Evolutionary conservation across 23 tunicate genomes (phyloP).

Genomic region (Diplosoma virens): DNA sequence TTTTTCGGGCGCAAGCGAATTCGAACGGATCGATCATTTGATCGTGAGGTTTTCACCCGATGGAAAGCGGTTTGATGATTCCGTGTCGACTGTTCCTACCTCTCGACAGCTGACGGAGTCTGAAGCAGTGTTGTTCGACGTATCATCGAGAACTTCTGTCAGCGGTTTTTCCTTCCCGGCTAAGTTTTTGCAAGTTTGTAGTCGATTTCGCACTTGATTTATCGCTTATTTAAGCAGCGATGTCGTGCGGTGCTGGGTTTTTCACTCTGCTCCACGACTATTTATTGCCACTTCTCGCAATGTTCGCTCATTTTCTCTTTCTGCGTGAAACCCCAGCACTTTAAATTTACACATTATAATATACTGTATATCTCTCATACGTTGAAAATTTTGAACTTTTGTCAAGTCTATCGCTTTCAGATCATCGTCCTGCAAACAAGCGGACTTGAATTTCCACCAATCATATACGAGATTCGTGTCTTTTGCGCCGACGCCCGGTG

Average conservation of each 20-base stretch:
- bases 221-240: too few relatives aligned
- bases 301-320: too few relatives aligned
- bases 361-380: too few relatives aligned
- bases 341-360: too few relatives aligned
- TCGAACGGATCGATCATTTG: neutral
- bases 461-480: neutral
- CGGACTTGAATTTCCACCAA: neutral
- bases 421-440: neutral
- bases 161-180: slow-evolving; percentile 25
- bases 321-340: neutral
- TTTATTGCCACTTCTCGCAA: too few relatives aligned
- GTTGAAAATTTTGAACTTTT: too few relatives aligned
- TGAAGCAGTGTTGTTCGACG: neutral
- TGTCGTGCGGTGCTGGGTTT: too few relatives aligned
- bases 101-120: neutral
- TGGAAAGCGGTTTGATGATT: slow-evolving; percentile 20
- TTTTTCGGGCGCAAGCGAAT: neutral
- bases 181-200: slow-evolving; percentile 49
- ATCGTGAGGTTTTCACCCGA: slow-evolving; percentile 20
- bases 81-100: neutral
- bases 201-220: too few relatives aligned
- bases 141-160: neutral
- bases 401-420: neutral
- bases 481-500: neutral
- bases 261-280: too few relatives aligned